Conservation (phyloP, 2,113 vertebrate genomes). For the Cheirogaleus medius region DNA sequence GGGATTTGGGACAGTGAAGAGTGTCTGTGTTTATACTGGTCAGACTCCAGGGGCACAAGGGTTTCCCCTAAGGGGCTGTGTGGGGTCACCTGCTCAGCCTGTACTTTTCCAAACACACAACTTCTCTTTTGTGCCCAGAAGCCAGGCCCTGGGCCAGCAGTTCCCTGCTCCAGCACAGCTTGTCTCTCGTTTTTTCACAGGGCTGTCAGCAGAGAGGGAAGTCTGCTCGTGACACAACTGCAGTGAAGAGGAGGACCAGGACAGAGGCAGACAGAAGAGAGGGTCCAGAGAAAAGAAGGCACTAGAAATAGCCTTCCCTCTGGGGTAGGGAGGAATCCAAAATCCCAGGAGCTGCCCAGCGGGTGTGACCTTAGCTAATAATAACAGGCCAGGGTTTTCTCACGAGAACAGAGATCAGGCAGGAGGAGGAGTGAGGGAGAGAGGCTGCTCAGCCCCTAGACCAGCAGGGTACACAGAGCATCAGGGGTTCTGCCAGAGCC, state of each 20-base stretch:
- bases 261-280: background rate
- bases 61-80: background rate
- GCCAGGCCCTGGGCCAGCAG: background rate
- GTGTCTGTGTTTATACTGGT: background rate
- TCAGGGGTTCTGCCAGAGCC: background rate
- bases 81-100: background rate
- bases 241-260: background rate
- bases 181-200: background rate
- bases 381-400: conserved; percentile 46
- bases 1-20: background rate
- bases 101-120: conserved; percentile 34
- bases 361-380: conserved; percentile 16
- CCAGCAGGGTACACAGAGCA: background rate
- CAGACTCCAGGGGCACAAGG: background rate
- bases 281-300: background rate
- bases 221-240: background rate
- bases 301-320: conserved; percentile 49
- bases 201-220: background rate
- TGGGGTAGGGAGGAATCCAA: background rate
- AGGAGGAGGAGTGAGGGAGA: background rate
- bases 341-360: background rate
- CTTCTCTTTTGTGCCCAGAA: background rate
- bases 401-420: conserved; percentile 19
- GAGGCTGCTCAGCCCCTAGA: background rate
- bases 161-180: background rate